Evolutionary conservation across 2,113 vertebrate species (phyloP).

Genomic region (Vidua chalybeata): DNA sequence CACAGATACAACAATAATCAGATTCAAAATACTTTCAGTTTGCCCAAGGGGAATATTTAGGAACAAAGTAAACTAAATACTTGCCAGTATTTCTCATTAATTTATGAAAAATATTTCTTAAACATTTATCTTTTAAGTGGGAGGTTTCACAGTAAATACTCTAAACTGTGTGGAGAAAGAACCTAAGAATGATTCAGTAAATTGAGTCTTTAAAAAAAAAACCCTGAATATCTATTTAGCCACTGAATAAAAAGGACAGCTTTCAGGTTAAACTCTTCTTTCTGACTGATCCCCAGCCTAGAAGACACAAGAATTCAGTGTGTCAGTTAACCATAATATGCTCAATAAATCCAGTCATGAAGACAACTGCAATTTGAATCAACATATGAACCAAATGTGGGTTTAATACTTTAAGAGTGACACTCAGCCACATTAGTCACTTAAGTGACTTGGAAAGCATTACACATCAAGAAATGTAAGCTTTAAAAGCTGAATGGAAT

Average conservation of each 20-base stretch:
- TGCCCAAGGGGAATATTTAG: not conserved
- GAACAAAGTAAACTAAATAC: not conserved
- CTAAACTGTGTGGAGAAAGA: not conserved
- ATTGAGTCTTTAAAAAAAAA: not conserved
- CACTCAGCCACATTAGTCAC: not conserved
- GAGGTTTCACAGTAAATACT: not conserved
- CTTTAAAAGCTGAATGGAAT: not conserved
- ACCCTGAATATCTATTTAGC: accelerated
- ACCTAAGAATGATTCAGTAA: not conserved
- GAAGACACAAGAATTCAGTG: not conserved
- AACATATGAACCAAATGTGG: not conserved
- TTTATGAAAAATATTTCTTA: not conserved
- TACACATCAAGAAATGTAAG: not conserved
- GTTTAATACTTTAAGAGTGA: not conserved
- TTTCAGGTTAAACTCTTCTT: not conserved
- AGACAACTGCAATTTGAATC: not conserved
- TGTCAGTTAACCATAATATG: not conserved
- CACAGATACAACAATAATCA: not conserved
- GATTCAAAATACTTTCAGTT: not conserved
- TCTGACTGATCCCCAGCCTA: not conserved
- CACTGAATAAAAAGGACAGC: not conserved
- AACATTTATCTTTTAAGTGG: not conserved
- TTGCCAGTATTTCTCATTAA: not conserved
- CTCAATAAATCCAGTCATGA: not conserved
- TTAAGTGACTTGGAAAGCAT: not conserved